Conservation (phyloP, 2,888 invertebrate species). For the Habrosyne pyritoides region DNA sequence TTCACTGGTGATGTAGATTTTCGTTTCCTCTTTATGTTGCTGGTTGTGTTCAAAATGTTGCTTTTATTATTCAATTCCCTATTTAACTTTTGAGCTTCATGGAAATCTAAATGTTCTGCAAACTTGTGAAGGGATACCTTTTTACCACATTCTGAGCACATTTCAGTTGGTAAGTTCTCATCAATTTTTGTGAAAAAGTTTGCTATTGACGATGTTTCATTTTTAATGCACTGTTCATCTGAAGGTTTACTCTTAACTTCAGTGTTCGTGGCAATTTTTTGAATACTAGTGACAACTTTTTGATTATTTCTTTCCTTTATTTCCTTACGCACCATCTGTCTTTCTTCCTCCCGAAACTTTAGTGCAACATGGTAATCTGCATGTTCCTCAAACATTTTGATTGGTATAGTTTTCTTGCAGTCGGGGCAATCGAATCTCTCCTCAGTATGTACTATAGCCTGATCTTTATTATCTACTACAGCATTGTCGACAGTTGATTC, state of each 20-base stretch:
- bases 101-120: constrained; percentile 92
- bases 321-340: constrained; percentile 54
- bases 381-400: constrained; percentile 86
- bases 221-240: constrained; percentile 40
- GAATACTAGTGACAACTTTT: constrained; percentile 7
- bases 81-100: constrained; percentile 91
- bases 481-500: constrained; percentile 10
- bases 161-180: constrained; percentile 60
- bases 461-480: constrained; percentile 12
- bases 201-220: constrained; percentile 53
- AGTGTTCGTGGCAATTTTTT: constrained; percentile 17
- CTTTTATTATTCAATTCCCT: constrained; percentile 83
- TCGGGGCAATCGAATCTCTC: constrained; percentile 81
- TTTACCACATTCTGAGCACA: constrained; percentile 88
- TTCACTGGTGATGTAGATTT: constrained; percentile 60
- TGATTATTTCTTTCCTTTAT: constrained; percentile 37
- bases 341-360: constrained; percentile 84
- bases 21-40: constrained; percentile 64
- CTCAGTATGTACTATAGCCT: constrained; percentile 18
- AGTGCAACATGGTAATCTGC: constrained; percentile 89
- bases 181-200: constrained; percentile 78
- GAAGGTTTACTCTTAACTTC: constrained; percentile 30
- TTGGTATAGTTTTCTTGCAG: constrained; percentile 85
- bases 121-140: constrained; percentile 84
- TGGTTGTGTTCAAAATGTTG: constrained; percentile 28